phyloP scores from a whole-genome alignment of 2,113 vertebrate species.

The Antechinus stuartii region DNA sequence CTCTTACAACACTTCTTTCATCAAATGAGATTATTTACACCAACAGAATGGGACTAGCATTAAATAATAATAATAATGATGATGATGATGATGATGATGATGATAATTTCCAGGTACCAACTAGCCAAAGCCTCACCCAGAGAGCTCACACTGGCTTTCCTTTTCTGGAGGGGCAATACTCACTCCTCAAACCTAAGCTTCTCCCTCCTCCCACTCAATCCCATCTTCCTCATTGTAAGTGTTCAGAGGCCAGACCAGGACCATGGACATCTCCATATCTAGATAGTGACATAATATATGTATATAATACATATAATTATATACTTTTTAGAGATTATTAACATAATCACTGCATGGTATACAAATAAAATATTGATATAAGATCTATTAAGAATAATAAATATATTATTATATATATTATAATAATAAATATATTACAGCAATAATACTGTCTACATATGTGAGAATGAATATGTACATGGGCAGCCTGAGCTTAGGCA shows the following conservation, averaged over 20 bases:
- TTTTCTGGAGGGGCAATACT: neutral
- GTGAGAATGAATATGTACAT: neutral
- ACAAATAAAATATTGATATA: neutral
- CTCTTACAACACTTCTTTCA: neutral
- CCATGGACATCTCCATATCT: neutral
- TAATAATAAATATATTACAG: too few species aligned
- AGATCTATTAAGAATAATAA: neutral
- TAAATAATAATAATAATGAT: neutral
- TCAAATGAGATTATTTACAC: neutral
- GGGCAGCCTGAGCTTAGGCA: neutral
- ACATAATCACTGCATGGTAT: neutral
- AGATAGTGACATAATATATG: neutral
- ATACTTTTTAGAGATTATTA: too few species aligned
- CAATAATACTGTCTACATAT: neutral
- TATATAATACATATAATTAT: neutral
- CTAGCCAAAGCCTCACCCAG: neutral
- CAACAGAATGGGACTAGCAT: neutral
- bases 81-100: neutral
- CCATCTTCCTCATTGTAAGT: neutral
- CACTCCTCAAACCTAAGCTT: neutral
- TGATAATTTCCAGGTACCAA: neutral
- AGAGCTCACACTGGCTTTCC: neutral
- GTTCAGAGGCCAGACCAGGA: fast-evolving
- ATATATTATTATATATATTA: too few species aligned
- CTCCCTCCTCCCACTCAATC: too few species aligned